Evolutionary conservation across 2,113 vertebrate genomes (phyloP).

Genomic region (Pelecanus crispus): DNA sequence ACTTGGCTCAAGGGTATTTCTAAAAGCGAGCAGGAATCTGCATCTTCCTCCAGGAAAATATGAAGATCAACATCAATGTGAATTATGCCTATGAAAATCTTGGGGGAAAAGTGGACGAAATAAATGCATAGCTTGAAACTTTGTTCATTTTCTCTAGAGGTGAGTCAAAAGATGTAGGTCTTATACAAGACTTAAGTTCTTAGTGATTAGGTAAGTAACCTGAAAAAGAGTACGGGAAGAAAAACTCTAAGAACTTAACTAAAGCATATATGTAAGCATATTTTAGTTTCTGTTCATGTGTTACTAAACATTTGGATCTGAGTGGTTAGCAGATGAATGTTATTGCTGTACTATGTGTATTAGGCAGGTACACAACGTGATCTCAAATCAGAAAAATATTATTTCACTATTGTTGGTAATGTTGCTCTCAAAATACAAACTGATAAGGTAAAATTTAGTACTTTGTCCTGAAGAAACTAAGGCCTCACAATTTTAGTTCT

Average conservation of each 20-base stretch:
- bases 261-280: neutral
- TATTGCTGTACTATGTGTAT: neutral
- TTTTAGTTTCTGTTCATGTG: neutral
- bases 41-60: neutral
- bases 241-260: neutral
- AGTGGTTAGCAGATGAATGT: neutral
- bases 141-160: neutral
- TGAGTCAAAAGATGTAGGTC: neutral
- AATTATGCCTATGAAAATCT: neutral
- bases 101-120: neutral
- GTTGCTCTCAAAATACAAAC: neutral
- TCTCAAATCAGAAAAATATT: neutral
- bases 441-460: neutral
- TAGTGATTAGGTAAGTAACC: neutral
- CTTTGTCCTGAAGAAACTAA: neutral
- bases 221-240: neutral
- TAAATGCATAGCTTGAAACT: neutral
- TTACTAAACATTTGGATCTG: neutral
- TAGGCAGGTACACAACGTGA: neutral
- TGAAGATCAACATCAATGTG: accelerated
- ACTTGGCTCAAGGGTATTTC: neutral
- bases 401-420: neutral
- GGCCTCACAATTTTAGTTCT: neutral
- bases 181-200: neutral
- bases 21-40: neutral